Evolutionary conservation across 1,140 invertebrate genomes (phyloP).

Genomic region (Centruroides vittatus): DNA sequence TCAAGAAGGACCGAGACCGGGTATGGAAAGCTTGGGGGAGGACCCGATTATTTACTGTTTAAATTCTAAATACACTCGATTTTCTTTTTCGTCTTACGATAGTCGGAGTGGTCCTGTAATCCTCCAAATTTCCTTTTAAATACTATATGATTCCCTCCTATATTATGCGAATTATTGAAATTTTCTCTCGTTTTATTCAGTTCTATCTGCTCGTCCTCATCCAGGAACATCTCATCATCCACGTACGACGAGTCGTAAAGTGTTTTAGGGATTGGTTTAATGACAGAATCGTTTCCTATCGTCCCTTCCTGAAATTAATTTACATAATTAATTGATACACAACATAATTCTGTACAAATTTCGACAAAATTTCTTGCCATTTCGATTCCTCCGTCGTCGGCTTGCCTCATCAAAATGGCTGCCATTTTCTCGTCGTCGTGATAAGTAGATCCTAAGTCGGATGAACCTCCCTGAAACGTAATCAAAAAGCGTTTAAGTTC

Average conservation of each 20-base stretch:
- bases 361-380: slow-evolving; percentile 44
- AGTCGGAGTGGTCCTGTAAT: slow-evolving; percentile 15
- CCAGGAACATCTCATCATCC: slow-evolving; percentile 59
- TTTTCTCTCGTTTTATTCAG: slow-evolving; percentile 3
- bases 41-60: too few species aligned
- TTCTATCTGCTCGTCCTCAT: slow-evolving; percentile 37
- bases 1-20: too few species aligned
- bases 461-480: slow-evolving; percentile 30
- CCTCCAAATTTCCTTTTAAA: slow-evolving; percentile 13
- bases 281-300: slow-evolving; percentile 71
- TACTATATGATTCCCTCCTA: slow-evolving; percentile 15
- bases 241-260: slow-evolving; percentile 30
- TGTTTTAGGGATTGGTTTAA: slow-evolving; percentile 58
- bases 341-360: not conserved
- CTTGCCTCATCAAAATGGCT: slow-evolving; percentile 60
- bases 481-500: slow-evolving; percentile 19
- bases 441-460: slow-evolving; percentile 55
- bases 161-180: slow-evolving; percentile 11
- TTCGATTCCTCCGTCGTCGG: slow-evolving; percentile 55
- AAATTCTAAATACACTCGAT: too few species aligned
- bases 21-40: too few species aligned
- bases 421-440: slow-evolving; percentile 72
- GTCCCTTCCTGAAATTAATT: slow-evolving; percentile 57
- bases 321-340: too few species aligned
- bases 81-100: slow-evolving; percentile 5